phyloP scores from a whole-genome alignment of 2,113 vertebrate genomes.

The Nestor notabilis region DNA sequence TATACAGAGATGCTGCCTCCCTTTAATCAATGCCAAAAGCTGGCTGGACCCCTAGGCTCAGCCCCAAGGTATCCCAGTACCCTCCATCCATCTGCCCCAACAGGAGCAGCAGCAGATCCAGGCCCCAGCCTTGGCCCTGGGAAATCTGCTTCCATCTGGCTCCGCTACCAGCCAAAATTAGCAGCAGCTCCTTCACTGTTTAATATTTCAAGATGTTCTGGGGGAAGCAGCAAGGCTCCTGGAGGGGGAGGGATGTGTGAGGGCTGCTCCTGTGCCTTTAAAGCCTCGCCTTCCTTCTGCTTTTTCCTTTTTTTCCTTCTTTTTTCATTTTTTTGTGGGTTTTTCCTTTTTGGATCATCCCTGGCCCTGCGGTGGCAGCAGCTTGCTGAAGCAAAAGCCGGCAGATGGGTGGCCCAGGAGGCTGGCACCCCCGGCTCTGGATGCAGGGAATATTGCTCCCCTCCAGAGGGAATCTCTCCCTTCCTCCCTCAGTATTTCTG shows the following conservation, averaged over 20 bases:
- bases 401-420: neutral
- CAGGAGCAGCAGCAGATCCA: neutral
- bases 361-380: neutral
- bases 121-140: neutral
- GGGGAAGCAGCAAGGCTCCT: neutral
- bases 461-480: neutral
- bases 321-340: neutral
- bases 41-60: neutral
- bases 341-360: neutral
- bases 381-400: neutral
- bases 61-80: rapidly evolving
- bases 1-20: neutral
- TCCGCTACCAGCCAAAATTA: neutral
- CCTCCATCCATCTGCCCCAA: neutral
- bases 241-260: neutral
- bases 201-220: conserved; percentile 12
- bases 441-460: neutral
- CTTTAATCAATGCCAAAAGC: rapidly evolving
- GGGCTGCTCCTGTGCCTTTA: neutral
- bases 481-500: rapidly evolving
- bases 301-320: neutral
- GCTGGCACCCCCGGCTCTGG: neutral
- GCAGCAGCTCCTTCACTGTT: neutral
- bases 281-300: neutral
- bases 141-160: neutral